A percentile compares a stretch with the other conserved stretches of the same genome.
Conservation (phyloP, 2,888 invertebrate species). For the Glyphotaelius pellucidus region DNA sequence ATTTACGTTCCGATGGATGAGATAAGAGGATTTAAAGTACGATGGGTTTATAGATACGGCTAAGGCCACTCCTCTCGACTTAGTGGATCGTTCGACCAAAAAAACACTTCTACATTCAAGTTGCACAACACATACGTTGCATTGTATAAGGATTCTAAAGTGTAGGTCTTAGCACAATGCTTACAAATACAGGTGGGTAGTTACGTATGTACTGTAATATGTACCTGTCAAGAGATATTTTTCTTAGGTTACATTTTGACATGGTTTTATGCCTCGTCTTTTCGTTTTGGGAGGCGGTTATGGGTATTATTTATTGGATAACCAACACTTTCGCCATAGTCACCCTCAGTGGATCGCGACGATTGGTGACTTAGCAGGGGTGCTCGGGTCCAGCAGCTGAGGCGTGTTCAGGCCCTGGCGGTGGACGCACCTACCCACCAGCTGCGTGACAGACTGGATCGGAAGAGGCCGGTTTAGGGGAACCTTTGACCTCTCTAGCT, state of each 20-base stretch:
- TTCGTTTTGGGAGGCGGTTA: background rate
- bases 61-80: background rate
- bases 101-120: background rate
- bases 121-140: background rate
- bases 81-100: background rate
- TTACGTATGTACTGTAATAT: background rate
- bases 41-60: conserved; percentile 13
- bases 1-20: conserved; percentile 37
- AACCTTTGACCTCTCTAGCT: too few species aligned
- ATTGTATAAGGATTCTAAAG: background rate
- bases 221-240: background rate
- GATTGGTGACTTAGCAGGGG: too few species aligned
- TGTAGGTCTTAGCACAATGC: background rate
- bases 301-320: too few species aligned
- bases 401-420: too few species aligned
- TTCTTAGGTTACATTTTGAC: background rate
- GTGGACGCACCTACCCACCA: too few species aligned
- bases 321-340: too few species aligned
- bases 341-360: too few species aligned
- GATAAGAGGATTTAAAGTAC: conserved; percentile 29
- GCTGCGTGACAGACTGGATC: too few species aligned
- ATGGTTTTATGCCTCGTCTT: background rate
- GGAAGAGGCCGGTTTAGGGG: too few species aligned
- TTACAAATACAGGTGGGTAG: background rate
- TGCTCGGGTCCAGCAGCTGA: too few species aligned